These are phyloP conservation scores for Hydrophis major DNA, from an alignment of 2,797 vertebrate genomes.

Conservation along the genomic window DNA sequence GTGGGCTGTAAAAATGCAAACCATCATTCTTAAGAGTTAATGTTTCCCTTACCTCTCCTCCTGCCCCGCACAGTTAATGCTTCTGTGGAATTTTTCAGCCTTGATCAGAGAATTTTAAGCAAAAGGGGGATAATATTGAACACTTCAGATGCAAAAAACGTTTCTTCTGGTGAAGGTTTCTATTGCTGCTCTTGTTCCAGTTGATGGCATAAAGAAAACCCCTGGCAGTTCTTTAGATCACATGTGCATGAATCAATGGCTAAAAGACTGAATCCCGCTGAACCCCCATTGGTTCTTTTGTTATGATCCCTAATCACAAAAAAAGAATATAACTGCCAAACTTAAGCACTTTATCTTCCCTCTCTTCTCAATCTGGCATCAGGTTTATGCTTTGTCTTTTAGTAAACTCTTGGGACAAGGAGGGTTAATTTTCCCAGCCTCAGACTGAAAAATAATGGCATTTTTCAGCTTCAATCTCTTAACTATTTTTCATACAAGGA, in stretches of 20 bases:
- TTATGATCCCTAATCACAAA: neutral
- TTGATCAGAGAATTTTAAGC: neutral
- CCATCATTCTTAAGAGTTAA: neutral
- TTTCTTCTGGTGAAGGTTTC: neutral
- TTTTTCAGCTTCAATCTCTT: neutral
- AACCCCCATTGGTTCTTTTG: neutral
- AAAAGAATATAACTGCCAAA: neutral
- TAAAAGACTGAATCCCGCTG: neutral
- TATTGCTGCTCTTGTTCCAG: neutral
- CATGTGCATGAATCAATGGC: neutral
- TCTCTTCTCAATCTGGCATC: neutral
- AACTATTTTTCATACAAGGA: constrained; percentile 2
- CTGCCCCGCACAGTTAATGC: neutral
- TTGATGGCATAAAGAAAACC: neutral
- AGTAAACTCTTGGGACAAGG: neutral
- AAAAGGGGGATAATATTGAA: neutral
- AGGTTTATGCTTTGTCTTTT: neutral
- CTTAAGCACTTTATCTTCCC: neutral
- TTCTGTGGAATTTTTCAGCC: neutral
- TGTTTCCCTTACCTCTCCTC: neutral
- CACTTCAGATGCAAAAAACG: neutral
- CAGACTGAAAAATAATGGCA: neutral
- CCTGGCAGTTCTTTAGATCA: neutral
- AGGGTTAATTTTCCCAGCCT: neutral
- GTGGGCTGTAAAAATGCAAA: neutral